Conservation (phyloP, 2,797 vertebrate genomes). For the Gymnoscopelus braueri region DNA sequence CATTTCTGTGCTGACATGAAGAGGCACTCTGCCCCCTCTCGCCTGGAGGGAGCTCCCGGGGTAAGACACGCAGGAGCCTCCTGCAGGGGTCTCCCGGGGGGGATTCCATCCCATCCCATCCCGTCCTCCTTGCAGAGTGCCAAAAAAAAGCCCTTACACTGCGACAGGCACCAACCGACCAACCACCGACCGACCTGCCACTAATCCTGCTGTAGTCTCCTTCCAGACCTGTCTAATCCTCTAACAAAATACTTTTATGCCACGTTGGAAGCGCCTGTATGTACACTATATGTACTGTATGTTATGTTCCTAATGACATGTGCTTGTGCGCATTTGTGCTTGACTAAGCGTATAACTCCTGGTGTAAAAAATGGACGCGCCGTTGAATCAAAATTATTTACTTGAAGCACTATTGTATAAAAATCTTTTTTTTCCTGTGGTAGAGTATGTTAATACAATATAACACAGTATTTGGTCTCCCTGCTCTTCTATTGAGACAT, state of each 20-base stretch:
- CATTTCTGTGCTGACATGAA: conserved; percentile 80
- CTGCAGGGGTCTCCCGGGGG: conserved; percentile 58
- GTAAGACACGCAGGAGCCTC: conserved; percentile 75
- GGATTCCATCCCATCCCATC: conserved; percentile 30
- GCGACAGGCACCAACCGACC: conserved; percentile 30
- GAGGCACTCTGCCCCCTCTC: conserved; percentile 73
- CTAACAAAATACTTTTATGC: not conserved
- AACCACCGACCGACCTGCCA: no score
- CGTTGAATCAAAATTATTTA: no score
- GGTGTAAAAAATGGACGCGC: no score
- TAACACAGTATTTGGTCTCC: no score
- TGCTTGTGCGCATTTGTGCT: no score
- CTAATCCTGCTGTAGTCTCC: conserved; percentile 29
- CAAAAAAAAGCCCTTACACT: conserved; percentile 63
- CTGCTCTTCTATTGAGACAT: no score
- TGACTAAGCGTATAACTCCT: no score
- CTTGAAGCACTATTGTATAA: no score
- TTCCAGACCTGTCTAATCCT: conserved; percentile 16
- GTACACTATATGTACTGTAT: not conserved
- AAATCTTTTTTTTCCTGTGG: no score
- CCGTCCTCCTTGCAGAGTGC: conserved; percentile 22
- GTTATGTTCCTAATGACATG: no score
- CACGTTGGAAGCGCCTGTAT: not conserved
- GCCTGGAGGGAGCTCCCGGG: conserved; percentile 76
- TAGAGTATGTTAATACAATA: no score